Base-by-base conservation (phyloP, 2,797 vertebrate genomes). In the Pelobates cultripes region DNA sequence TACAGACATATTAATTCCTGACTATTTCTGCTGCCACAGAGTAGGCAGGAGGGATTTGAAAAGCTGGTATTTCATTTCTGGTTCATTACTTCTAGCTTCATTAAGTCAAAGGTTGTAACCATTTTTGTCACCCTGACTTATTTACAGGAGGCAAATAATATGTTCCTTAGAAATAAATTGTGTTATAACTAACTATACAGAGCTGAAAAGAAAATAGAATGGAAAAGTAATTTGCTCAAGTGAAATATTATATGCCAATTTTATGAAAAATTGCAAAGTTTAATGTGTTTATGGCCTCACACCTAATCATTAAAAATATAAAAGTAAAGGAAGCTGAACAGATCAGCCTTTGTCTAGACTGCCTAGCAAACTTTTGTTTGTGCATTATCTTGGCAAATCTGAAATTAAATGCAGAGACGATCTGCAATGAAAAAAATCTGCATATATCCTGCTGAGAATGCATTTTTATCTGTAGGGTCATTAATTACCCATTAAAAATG, bases 371-470 rank as follows among this genome's bases (percentile, higher is more conserved):
- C 70, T 75, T 55, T 70, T 74, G 70, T 78, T 78, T 70, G 63
- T 78, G 70, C 71, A 74, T 70, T 83, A 82, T 74, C 60, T 78
- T 74, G 63, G 75, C 15, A 72, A 83, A 74, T 78, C 81, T 73
- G 80, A 78, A 83, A 78, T 83, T 60, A 83, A 83, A 83, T 78
- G 76, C 44, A 67, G 63, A 70, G 71, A 73, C 75, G 71, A 76
- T 77, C 80, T 74, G 64, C 63, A 77, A 78, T 83, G 70, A 74
- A 83, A 82, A 75, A 78, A 78, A 83, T 83, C 76, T 83, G 81
- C 81, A 83, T 83, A 83, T 83, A 78, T 83, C 81, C 81, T 83
- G 81, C 81, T 83, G 81, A 83, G 81, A 83, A 78, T 83, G 81
- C 81, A 83, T 83, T 83, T 82, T 83, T 83, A 74, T 78, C 70